Conservation (phyloP, 2,888 invertebrate species). For the Limnephilus lunatus region DNA sequence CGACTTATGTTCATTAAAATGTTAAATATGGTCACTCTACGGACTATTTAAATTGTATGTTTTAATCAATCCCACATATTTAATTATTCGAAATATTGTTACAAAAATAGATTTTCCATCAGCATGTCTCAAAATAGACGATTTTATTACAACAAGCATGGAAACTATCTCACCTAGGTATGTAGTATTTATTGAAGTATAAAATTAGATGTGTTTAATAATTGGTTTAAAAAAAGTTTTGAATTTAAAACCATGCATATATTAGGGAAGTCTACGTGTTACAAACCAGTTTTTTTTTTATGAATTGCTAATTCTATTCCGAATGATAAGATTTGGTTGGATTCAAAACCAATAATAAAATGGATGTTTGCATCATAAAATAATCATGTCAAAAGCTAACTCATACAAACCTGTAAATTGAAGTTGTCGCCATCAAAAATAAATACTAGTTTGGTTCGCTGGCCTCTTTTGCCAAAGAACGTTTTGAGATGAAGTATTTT, state of each 20-base stretch:
- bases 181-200: background rate
- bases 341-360: background rate
- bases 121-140: background rate
- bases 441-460: background rate
- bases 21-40: background rate
- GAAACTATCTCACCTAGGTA: background rate
- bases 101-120: background rate
- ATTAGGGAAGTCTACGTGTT: constrained; percentile 21
- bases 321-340: background rate
- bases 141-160: background rate
- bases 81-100: background rate
- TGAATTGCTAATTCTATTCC: constrained; percentile 11
- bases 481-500: background rate
- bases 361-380: background rate
- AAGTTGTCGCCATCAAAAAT: background rate
- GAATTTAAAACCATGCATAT: background rate
- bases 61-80: background rate
- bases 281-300: background rate
- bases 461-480: background rate
- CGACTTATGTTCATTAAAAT: background rate
- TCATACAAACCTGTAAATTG: background rate
- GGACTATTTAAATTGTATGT: background rate
- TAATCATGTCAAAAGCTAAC: background rate
- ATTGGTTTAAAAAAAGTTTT: constrained; percentile 15
- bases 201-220: constrained; percentile 7